phyloP scores from a whole-genome alignment of 2,797 vertebrate species.

The Chloroceryle inda region DNA sequence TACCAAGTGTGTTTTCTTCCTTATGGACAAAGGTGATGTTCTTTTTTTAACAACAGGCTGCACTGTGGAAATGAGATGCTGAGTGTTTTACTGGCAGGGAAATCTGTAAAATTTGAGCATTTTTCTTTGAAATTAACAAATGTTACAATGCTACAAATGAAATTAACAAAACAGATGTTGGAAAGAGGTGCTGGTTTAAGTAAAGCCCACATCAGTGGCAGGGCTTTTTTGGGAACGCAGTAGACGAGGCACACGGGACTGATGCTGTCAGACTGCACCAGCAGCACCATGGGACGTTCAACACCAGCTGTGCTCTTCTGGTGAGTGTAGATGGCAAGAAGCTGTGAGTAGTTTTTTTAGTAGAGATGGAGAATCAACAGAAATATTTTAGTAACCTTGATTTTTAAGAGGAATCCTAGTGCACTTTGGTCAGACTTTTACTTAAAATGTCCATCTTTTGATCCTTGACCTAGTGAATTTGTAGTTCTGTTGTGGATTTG shows the following conservation, averaged over 20 bases:
- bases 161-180: neutral
- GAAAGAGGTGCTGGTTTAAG: neutral
- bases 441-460: neutral
- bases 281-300: rapidly evolving
- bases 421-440: neutral
- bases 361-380: neutral
- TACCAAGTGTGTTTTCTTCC: neutral
- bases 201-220: neutral
- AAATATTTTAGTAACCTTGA: neutral
- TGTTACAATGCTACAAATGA: neutral
- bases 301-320: neutral
- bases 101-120: neutral
- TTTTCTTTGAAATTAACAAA: neutral
- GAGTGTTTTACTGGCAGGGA: neutral
- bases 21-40: neutral
- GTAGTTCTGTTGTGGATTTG: neutral
- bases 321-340: neutral
- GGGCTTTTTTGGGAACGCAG: neutral
- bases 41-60: neutral
- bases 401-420: neutral
- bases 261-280: neutral
- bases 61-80: neutral
- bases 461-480: neutral
- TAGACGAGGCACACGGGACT: neutral
- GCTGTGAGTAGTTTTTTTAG: neutral